These are phyloP conservation scores for Diorhabda elongata DNA, from an alignment of 1,140 invertebrate genomes.

Conservation along the genomic window DNA sequence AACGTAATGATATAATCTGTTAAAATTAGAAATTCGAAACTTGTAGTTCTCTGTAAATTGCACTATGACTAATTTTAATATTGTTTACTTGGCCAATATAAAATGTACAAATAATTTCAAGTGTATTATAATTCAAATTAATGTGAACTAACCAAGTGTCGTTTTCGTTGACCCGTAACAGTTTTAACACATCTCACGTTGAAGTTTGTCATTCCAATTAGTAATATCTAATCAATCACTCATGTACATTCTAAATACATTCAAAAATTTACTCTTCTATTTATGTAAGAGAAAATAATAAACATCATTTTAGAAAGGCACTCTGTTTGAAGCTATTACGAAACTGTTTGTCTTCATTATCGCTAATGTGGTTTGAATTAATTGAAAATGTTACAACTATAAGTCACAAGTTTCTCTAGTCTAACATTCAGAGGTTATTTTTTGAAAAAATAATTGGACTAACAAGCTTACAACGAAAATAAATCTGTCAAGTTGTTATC, in stretches of 20 bases:
- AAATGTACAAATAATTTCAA: too few relatives aligned
- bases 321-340: neutral
- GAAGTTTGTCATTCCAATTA: neutral
- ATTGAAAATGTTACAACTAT: neutral
- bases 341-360: neutral
- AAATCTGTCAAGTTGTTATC: neutral
- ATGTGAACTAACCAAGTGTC: too few relatives aligned
- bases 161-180: neutral
- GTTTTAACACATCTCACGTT: neutral
- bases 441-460: neutral
- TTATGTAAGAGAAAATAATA: constrained; percentile 1
- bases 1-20: too few relatives aligned
- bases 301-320: neutral
- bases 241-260: neutral
- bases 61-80: too few relatives aligned
- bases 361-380: neutral
- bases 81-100: too few relatives aligned
- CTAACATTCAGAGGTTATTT: neutral
- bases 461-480: neutral
- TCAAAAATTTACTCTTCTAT: neutral
- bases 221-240: neutral
- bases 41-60: too few relatives aligned
- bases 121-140: too few relatives aligned
- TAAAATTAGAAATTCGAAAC: too few relatives aligned
- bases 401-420: neutral